Evolutionary conservation across 1,140 invertebrate genomes (phyloP), one percentile per base, ranked within the genome.

Genomic region (Drosophila burlai): DNA sequence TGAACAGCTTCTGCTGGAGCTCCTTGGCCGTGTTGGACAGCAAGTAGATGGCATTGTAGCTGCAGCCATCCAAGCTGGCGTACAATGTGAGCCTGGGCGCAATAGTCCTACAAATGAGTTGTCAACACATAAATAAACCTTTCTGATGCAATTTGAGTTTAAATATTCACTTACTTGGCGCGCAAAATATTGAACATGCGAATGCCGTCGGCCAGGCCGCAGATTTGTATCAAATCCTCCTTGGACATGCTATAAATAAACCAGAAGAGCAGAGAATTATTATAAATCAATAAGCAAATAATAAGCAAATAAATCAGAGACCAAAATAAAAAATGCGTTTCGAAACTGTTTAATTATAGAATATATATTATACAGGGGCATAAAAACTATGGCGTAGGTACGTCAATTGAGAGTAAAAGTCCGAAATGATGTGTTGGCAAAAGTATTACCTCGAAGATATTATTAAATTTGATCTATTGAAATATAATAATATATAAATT

Each of bases 221-320:
- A 98, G 58, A 99, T 98, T 93, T 99, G 97, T 57, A 99, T 97
- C 15, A 99, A 94, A 94, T 99, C 98, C 74, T 98, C 97, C 54
- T 97, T 95, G 3, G 96, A 96, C 76, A 99, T 93, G 67, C 97
- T 95, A 82, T 52, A 87, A 76, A 43, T 66, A 43, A 49, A 54
- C 16, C 18, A 31, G n/a, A 9, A 57, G 15, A 26, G 15, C 34
- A 13, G 2, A 11, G 15, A 40, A 26, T 6, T 26, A 57, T 57
- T 57, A 57, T 1, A 40, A 26, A 26, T 57, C 2, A 36, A 36
- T 34, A 36, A 13, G 34, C 34, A 4, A 36, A 36, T 36, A 43
- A 34, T 54, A 78, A 62, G 6, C 34, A 4, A 40, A 57, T 67
- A 40, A 45, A 21, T 31, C 24, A 50, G 10, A 10, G 11, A 45